These are phyloP conservation scores for Carterocephalus palaemon DNA, from an alignment of 2,888 invertebrate genomes.

Conservation along the genomic window DNA sequence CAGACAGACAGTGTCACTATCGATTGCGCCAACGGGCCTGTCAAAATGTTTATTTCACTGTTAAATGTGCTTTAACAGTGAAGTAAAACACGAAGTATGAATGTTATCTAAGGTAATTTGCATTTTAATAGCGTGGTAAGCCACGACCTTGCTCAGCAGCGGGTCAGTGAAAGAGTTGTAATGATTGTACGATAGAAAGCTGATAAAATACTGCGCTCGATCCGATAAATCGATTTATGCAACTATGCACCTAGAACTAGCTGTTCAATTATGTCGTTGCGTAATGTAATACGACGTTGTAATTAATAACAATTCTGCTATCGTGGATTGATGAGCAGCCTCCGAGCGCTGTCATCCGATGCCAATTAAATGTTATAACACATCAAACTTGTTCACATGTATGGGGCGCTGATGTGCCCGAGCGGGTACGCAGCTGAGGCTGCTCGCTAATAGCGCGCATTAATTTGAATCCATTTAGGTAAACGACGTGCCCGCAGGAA, in stretches of 20 bases:
- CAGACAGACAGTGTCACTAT: no score
- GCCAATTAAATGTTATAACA: constrained; percentile 58
- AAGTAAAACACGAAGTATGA: no score
- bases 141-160: no score
- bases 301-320: constrained; percentile 24
- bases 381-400: constrained; percentile 52
- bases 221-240: background rate
- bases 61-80: no score
- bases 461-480: constrained; percentile 66
- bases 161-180: no score
- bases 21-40: no score
- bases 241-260: background rate
- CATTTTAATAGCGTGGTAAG: background rate
- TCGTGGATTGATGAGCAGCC: constrained; percentile 38
- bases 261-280: constrained; percentile 8
- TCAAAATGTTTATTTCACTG: no score
- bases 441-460: constrained; percentile 53
- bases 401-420: constrained; percentile 42
- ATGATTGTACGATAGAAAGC: no score
- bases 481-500: constrained; percentile 47
- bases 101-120: background rate
- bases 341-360: constrained; percentile 44
- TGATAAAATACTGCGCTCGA: no score
- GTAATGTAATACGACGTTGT: constrained; percentile 18
- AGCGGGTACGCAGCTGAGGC: constrained; percentile 29